phyloP scores from a whole-genome alignment of 2,113 vertebrate genomes.

The Ramphastos sulfuratus region DNA sequence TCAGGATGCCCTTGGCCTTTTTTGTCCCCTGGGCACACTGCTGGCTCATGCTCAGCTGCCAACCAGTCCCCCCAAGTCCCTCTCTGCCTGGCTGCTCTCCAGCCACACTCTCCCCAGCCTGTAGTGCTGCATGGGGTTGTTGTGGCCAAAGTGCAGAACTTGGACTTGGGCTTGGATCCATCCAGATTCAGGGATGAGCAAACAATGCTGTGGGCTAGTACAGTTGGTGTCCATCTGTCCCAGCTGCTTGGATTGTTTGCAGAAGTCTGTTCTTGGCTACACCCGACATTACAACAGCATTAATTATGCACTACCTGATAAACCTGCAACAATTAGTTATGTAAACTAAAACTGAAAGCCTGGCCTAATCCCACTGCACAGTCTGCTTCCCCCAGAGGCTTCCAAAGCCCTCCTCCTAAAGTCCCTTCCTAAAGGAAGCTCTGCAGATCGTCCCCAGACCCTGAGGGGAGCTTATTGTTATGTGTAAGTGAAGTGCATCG shows the following conservation, averaged over 20 bases:
- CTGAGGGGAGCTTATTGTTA: no score
- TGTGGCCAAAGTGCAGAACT: no score
- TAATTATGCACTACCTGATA: conserved; percentile 26
- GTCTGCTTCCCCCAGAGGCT: background rate
- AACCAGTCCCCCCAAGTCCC: no score
- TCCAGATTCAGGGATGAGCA: background rate
- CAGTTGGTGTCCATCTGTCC: background rate
- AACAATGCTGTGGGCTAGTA: rapidly evolving
- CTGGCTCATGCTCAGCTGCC: no score
- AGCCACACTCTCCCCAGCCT: no score
- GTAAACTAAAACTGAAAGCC: background rate
- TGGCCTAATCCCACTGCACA: background rate
- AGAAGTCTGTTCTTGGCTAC: conserved; percentile 46
- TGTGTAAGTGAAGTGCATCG: no score
- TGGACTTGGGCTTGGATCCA: no score
- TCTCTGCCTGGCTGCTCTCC: no score
- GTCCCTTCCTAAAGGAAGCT: background rate
- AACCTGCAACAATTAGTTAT: conserved; percentile 5
- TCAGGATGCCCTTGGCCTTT: no score
- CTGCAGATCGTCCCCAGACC: background rate
- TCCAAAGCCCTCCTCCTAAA: background rate
- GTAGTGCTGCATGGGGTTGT: no score
- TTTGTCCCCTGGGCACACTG: no score
- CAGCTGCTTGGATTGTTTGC: background rate
- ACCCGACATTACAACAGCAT: background rate